Base-by-base conservation (phyloP, 2,888 invertebrate genomes). In the Cheilosia variabilis region DNA sequence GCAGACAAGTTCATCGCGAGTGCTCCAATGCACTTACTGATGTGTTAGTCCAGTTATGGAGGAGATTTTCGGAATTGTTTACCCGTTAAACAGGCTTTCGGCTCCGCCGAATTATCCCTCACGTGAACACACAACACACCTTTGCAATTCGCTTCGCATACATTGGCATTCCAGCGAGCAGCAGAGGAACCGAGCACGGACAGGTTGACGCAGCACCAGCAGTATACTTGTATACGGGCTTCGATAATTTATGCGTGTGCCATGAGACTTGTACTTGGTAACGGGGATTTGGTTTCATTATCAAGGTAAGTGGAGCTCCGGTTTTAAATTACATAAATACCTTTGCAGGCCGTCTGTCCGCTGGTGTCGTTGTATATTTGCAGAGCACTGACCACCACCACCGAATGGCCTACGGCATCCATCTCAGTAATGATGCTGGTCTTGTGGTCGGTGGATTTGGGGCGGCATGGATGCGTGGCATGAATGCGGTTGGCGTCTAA, bases 281-380 rank as follows among this genome's bases (percentile, higher is more conserved):
- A 78, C 83, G 78, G 68, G 55, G 43, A 45, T 62, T 68, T 68
- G 68, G 72, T 83, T 83, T 83, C 83, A 83, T 73, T 83, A 83
- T 73, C 83, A 83, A 83, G 83, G 83, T 83, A 78, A 83, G 43
- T 78, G 68, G 78, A 78, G 72, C 83, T 78, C 27, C 57, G 73
- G 83, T 83, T 43, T 78, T 45, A 58, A 62, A 69, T 83, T 83
- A 60, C 82, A 37, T 77, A 69, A 71, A 45, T 62, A 62, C 22
- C 72, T 68, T 69, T 37, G 68, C 27, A 52, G n/a, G 17, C 50
- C 57, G 24, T 43, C 55, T 69, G 34, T 43, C 43, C 55, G 52
- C 27, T 24, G 43, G 52, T 66, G 53, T 71, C n/a, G 43, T 37
- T 66, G 41, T 71, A 58, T 45, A 53, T 62, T 78, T 83, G 47